Conservation (phyloP, 92 coral and sea anemone species). For the Epizoanthus fatuus region DNA sequence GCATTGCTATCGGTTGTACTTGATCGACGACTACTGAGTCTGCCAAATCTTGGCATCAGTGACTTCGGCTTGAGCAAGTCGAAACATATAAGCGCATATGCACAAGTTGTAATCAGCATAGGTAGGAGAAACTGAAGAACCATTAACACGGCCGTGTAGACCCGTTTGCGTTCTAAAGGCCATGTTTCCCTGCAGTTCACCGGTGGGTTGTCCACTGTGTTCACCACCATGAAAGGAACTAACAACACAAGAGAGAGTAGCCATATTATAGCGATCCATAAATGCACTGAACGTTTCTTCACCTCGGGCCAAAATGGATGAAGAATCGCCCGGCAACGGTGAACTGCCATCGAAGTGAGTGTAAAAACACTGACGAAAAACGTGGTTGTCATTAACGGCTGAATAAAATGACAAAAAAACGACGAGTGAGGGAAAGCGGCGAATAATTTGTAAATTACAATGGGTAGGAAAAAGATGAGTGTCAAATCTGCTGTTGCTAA, state of each 20-base stretch:
- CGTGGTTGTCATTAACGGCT: conserved; percentile 87
- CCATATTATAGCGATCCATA: conserved; percentile 77
- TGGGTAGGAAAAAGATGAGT: conserved; percentile 80
- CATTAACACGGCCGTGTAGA: conserved; percentile 51
- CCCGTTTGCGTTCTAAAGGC: conserved; percentile 35
- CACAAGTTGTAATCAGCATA: conserved; percentile 14
- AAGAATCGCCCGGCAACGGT: conserved; percentile 87
- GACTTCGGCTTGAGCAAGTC: conserved; percentile 29
- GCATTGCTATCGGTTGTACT: conserved; percentile 2
- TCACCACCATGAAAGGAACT: conserved; percentile 78
- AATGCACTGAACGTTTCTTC: conserved; percentile 65
- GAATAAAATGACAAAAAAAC: conserved; percentile 81
- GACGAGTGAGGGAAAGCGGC: conserved; percentile 58
- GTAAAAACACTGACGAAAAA: conserved; percentile 91
- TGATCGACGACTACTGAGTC: neutral
- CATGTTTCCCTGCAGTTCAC: conserved; percentile 56
- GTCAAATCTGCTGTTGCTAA: conserved; percentile 84
- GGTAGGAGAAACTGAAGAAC: conserved; percentile 57
- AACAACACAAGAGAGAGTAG: conserved; percentile 63
- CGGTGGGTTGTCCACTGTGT: conserved; percentile 45
- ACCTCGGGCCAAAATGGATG: conserved; percentile 87
- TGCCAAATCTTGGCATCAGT: conserved; percentile 12
- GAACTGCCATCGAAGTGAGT: conserved; percentile 89
- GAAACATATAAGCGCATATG: conserved; percentile 35
- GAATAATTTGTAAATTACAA: conserved; percentile 74